These are phyloP conservation scores for Brachionichthys hirsutus DNA, from an alignment of 2,113 vertebrate genomes.

Conservation along the genomic window DNA sequence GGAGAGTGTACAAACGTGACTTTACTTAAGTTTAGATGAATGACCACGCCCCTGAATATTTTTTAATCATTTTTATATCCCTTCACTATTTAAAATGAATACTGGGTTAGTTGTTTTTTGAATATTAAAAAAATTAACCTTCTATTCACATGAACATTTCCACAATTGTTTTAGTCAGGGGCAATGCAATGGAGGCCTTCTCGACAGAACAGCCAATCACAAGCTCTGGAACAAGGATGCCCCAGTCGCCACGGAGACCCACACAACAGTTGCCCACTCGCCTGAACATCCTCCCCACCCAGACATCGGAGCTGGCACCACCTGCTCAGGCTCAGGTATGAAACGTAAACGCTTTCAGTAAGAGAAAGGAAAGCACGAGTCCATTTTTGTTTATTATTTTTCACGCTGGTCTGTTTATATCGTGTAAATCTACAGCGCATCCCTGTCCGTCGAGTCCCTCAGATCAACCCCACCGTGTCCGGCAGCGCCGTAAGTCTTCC, in stretches of 20 bases:
- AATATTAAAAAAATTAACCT: neutral
- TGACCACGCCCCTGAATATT: too few species aligned
- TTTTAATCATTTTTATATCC: neutral
- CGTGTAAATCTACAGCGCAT: constrained; percentile 62
- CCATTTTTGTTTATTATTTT: neutral
- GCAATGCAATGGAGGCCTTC: constrained; percentile 80
- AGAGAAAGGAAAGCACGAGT: neutral
- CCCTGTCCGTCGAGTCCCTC: constrained; percentile 83
- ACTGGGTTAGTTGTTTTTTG: neutral
- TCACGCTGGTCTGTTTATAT: neutral
- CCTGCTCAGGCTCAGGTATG: constrained; percentile 83
- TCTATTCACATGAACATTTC: neutral
- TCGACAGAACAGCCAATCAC: constrained; percentile 85
- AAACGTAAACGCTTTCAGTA: neutral
- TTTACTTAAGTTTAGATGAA: neutral
- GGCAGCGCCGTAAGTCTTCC: constrained; percentile 82
- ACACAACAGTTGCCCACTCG: constrained; percentile 87
- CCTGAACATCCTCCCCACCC: constrained; percentile 85
- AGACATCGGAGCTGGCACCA: constrained; percentile 87
- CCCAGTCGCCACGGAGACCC: constrained; percentile 86
- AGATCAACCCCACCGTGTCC: constrained; percentile 83
- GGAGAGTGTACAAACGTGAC: neutral
- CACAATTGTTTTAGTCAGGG: constrained; percentile 77
- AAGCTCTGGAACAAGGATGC: constrained; percentile 84
- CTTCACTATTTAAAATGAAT: neutral